Evolutionary conservation across 92 coral and sea anemone species (phyloP).

Genomic region (Metridium senile): DNA sequence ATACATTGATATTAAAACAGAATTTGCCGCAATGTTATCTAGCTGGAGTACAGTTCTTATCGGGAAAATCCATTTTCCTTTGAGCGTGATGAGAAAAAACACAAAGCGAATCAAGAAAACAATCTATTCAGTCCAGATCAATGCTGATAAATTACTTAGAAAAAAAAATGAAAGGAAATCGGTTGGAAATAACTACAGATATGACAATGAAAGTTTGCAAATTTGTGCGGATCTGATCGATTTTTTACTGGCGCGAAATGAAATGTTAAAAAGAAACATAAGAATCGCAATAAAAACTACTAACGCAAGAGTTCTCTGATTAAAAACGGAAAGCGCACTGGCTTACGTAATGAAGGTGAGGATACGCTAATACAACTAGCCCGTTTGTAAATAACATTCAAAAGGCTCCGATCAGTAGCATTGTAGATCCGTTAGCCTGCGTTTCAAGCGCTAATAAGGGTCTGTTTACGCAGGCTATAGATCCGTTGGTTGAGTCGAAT

Average conservation of each 20-base stretch:
- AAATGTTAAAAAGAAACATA: background rate
- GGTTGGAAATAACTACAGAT: background rate
- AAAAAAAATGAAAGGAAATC: background rate
- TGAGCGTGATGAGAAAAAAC: constrained; percentile 8
- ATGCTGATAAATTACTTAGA: background rate
- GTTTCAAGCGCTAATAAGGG: too few relatives aligned
- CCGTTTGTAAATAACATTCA: too few relatives aligned
- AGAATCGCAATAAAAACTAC: too few relatives aligned
- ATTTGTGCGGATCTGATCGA: background rate
- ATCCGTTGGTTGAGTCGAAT: too few relatives aligned
- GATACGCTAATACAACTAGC: too few relatives aligned
- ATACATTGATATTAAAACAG: background rate
- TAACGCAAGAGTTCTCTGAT: too few relatives aligned
- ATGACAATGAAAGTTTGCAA: background rate
- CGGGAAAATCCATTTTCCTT: constrained; percentile 11
- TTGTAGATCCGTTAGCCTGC: too few relatives aligned
- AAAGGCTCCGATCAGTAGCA: too few relatives aligned
- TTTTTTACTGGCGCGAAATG: background rate
- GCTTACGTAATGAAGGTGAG: too few relatives aligned
- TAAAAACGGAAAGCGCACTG: too few relatives aligned
- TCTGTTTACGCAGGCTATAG: too few relatives aligned
- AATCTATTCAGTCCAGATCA: background rate
- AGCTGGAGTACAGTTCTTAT: background rate
- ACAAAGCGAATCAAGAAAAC: background rate
- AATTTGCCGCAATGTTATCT: background rate